Base-by-base conservation (phyloP, 2,797 vertebrate species). In the Urosaurus nigricauda region DNA sequence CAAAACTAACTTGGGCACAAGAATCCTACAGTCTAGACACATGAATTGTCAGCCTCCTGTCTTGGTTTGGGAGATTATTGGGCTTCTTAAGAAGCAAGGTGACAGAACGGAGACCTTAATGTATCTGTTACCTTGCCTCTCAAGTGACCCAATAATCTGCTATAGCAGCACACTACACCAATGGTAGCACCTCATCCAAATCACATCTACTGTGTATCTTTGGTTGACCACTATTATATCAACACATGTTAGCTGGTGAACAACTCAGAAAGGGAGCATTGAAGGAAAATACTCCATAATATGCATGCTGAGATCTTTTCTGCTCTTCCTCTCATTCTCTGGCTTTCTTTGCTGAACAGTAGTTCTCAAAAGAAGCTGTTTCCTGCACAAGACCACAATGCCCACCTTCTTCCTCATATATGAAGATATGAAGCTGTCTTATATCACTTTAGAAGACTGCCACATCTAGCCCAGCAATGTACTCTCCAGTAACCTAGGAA, bases 371-470 rank as follows among this genome's bases (percentile, higher is more conserved):
- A 35, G 32, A 40, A 24, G 7, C 35, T 91, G 16, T 13, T 7
- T 8, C 19, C 79, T 88, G 86, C 82, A 82, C 63, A 84, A 84
- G 40, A 19, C 60, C 26, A 87, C 79, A 77, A 37, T 8, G 29
- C 37, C 14, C 35, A 21, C 24, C 13, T 53, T 68, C 37, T 32
- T 88, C 47, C 32, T 37, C 35, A 6, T 0, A 77, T 11, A 43
- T 9, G 74, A 68, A 56, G 26, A n/a, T 13, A 26, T 43, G 21
- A 79, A 71, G 24, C 73, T 47, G 56, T 4, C 35, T 78, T 47
- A n/a, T 29, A 26, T 13, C 9, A 32, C 78, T n/a, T 13, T 32
- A 68, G 19, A 68, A 16, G 8, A 19, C 13, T 37, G 71, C 35
- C 35, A 35, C 37, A 43, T 47, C 17, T 37, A 77, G 74, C 16